A percentile compares a stretch with the other conserved stretches of the same genome.
Conservation (phyloP, 2,797 vertebrate species). For the Dicrostonyx torquatus region DNA sequence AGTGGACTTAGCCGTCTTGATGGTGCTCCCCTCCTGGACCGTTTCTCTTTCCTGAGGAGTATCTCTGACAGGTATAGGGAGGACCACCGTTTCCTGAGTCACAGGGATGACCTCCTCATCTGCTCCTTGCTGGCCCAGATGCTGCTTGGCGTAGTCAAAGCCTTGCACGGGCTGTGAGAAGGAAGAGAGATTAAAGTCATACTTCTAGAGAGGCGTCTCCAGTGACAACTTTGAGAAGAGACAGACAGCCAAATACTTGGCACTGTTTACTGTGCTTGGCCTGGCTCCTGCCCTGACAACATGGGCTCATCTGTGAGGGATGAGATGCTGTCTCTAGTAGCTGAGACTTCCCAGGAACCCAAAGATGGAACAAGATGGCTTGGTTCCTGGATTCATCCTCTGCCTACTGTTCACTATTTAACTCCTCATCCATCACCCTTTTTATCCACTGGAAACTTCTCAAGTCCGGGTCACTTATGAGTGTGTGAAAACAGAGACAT, state of each 20-base stretch:
- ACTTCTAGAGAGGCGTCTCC: background rate
- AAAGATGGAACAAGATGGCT: background rate
- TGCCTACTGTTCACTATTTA: background rate
- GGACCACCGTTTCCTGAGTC: slow-evolving; percentile 95
- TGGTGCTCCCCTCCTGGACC: slow-evolving; percentile 92
- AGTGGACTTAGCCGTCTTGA: slow-evolving; percentile 91
- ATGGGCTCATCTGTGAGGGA: background rate
- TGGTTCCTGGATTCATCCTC: background rate
- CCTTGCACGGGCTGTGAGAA: slow-evolving; percentile 95
- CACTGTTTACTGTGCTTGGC: background rate
- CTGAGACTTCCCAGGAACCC: background rate
- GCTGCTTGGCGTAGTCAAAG: slow-evolving; percentile 99
- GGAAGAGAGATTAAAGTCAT: slow-evolving; percentile 42
- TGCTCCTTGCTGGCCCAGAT: slow-evolving; percentile 96
- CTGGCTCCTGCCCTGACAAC: background rate
- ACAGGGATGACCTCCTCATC: slow-evolving; percentile 94
- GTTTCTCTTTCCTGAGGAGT: slow-evolving; percentile 92
- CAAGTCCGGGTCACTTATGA: background rate
- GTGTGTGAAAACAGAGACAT: background rate
- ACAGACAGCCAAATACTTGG: background rate
- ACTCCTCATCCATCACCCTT: background rate
- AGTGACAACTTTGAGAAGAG: background rate
- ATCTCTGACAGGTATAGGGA: slow-evolving; percentile 93
- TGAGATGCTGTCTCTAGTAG: background rate
- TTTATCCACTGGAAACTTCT: background rate